Evolutionary conservation across 2,797 vertebrate genomes (phyloP), one percentile per base, ranked within the genome.

Genomic region (Furcifer pardalis): DNA sequence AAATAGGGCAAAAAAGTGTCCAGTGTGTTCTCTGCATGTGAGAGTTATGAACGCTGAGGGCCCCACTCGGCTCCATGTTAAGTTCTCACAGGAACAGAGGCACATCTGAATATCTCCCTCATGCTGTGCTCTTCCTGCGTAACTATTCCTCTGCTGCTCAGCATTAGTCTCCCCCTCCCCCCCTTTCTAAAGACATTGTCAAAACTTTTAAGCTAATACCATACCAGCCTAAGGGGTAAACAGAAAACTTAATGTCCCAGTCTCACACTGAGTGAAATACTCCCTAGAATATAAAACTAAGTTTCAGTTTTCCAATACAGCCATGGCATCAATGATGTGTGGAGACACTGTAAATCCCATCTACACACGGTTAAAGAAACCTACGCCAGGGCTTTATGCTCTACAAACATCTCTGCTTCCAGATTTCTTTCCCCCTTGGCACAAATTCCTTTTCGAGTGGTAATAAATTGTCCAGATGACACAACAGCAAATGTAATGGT

Each of bases 151-250:
- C 94, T 95, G 94, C 93, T 96, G 95, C 93, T 96, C 91, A 94
- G 90, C 93, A 92, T 90, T 17, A 56, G 52, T 93, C 95, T 95
- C 17, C 21, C 42, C 1, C 17, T 32, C 32, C 23, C 37, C 10
- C 40, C n/a, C 74, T 46, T 80, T 32, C 42, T 91, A 44, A 89
- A 94, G 90, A 88, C 85, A 92, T 91, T 90, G 95, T 96, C 95
- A 96, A 95, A 95, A 37, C 42, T 94, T 94, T 88, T 90, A 91
- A 96, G 94, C 93, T 94, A 91, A 90, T 93, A 94, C 92, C 84
- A 85, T 79, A 91, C 85, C 93, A 96, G 96, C 96, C 96, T 96
- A 94, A 95, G 96, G 96, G 95, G 92, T 96, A 97, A 96, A 96
- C 95, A 96, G 92, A 95, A 95, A 94, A 91, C 94, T 94, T 89